phyloP scores from a whole-genome alignment of 2,113 vertebrate genomes.

The Halichoeres trimaculatus region DNA sequence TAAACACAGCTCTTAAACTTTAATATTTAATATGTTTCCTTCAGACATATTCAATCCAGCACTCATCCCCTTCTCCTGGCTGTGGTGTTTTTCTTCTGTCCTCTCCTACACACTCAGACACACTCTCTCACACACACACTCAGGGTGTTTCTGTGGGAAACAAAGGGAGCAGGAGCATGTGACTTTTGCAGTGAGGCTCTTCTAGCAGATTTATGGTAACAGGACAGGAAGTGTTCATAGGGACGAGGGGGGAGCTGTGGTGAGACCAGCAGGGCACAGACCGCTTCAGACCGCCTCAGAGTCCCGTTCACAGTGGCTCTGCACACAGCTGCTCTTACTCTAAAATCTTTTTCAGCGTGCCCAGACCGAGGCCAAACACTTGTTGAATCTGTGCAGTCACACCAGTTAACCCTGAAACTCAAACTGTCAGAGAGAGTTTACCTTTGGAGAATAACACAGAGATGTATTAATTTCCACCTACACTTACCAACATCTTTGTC shows the following conservation, averaged over 20 bases:
- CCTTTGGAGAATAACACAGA: no score
- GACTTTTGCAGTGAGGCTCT: constrained; percentile 78
- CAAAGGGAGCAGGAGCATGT: constrained; percentile 78
- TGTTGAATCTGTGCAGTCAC: no score
- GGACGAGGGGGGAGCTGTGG: constrained; percentile 63
- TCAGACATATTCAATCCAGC: background rate
- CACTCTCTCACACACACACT: constrained; percentile 12
- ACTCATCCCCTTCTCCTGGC: background rate
- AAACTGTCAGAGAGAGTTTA: background rate
- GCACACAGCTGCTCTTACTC: no score
- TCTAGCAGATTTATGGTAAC: constrained; percentile 78
- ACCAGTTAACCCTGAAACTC: background rate
- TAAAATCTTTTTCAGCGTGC: no score
- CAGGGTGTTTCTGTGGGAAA: constrained; percentile 46
- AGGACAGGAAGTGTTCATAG: constrained; percentile 70
- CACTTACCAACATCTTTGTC: no score
- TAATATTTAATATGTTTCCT: background rate
- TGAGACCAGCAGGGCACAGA: constrained; percentile 35
- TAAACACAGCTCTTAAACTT: background rate
- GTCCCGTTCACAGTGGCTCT: background rate
- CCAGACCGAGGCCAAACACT: no score
- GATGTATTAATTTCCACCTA: no score
- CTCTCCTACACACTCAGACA: background rate
- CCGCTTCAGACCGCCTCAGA: background rate
- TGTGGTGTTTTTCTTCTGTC: background rate